These are phyloP conservation scores for Abrostola tripartita DNA, from an alignment of 2,888 invertebrate species.

Conservation along the genomic window DNA sequence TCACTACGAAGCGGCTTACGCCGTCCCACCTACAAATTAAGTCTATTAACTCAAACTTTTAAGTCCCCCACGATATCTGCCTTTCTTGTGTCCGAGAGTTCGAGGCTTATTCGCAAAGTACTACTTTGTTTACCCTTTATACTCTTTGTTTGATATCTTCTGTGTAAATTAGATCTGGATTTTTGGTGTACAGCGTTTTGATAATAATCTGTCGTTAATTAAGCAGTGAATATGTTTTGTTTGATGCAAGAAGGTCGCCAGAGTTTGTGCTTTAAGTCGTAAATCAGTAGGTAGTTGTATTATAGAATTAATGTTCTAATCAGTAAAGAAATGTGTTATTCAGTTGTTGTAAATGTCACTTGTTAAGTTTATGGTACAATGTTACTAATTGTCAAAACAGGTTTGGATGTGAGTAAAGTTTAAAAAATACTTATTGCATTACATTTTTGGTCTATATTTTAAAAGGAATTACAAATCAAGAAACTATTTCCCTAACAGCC, in stretches of 20 bases:
- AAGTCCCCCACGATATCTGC: constrained; percentile 86
- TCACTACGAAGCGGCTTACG: constrained; percentile 83
- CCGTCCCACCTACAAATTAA: constrained; percentile 85
- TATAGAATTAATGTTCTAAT: too few relatives aligned
- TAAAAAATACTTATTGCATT: too few relatives aligned
- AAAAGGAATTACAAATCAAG: too few relatives aligned
- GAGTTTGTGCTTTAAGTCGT: too few relatives aligned
- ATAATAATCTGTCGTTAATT: constrained; percentile 56
- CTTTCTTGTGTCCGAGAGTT: constrained; percentile 84
- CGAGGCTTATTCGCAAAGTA: constrained; percentile 86
- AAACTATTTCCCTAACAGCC: too few relatives aligned
- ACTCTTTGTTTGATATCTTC: constrained; percentile 81
- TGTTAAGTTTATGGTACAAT: too few relatives aligned
- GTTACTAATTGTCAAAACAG: too few relatives aligned
- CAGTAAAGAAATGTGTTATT: too few relatives aligned
- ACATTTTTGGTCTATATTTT: too few relatives aligned
- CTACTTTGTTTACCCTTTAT: constrained; percentile 81
- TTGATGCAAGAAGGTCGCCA: background rate
- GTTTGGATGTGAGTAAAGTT: too few relatives aligned
- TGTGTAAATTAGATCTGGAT: constrained; percentile 65
- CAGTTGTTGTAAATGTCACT: too few relatives aligned
- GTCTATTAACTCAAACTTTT: constrained; percentile 87
- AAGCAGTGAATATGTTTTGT: constrained; percentile 31
- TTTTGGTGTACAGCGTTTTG: constrained; percentile 65
- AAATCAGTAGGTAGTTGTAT: too few relatives aligned